Percentiles rank a stretch among this genome's conserved stretches.
Evolutionary conservation across 2,797 vertebrate species (phyloP).

Genomic region (Syndactyla subalaris): DNA sequence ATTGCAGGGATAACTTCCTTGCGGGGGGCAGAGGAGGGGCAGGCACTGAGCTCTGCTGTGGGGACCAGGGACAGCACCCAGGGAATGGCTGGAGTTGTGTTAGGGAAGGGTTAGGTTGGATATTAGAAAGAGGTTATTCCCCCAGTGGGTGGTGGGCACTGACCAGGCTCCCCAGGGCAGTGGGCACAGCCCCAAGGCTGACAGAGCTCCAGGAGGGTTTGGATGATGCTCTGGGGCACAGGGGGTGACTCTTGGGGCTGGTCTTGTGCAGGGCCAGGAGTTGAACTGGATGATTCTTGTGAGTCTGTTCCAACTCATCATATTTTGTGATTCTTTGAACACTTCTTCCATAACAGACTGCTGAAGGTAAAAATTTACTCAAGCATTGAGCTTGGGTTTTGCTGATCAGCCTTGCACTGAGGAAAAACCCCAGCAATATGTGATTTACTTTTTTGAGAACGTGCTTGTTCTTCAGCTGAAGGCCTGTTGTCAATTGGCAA

Average conservation of each 20-base stretch:
- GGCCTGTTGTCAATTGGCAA: not conserved
- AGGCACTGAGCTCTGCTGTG: not conserved
- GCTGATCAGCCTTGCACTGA: not conserved
- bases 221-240: not conserved
- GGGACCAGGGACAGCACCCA: not conserved
- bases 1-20: not conserved
- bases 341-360: not conserved
- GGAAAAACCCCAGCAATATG: not conserved
- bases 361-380: not conserved
- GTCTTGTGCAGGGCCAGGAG: too few relatives aligned
- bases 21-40: not conserved
- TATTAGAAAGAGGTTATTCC: not conserved
- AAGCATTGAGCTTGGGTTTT: not conserved
- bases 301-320: not conserved
- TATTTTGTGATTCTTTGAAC: not conserved
- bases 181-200: not conserved
- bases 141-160: not conserved
- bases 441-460: not conserved
- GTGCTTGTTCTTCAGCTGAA: not conserved
- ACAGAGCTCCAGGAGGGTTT: not conserved
- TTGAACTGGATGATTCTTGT: not conserved
- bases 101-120: not conserved
- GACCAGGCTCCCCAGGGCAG: not conserved
- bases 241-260: not conserved
- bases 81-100: not conserved